Evolutionary conservation across 2,888 invertebrate genomes (phyloP), one percentile per base, ranked within the genome.

Genomic region (Ochropleura leucogaster): DNA sequence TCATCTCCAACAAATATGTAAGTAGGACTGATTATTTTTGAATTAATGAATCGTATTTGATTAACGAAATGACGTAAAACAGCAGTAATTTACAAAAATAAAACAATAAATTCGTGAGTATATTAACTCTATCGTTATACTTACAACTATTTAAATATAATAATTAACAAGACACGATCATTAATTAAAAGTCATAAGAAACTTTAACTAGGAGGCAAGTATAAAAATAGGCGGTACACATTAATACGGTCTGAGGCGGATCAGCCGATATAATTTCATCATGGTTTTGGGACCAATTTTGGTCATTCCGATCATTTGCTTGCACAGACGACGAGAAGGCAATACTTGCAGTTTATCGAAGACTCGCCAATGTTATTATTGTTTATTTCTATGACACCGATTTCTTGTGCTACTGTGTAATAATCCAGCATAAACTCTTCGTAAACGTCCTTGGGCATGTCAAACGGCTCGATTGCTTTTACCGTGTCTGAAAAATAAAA

Each of bases 371-470:
- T 55, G 9, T 80, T 76, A 49, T 83, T 80, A 16, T 70, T 84
- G 40, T 79, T 76, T 9, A 74, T 44, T 63, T 83, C 69, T 57
- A 85, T 18, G 14, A 79, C 59, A 6, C 87, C 87, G 0, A 85
- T 65, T 57, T 86, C 71, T 70, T 85, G 78, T 1, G 85, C 87
- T 18, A 70, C 79, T 9, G 66, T 16, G 53, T 80, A 62, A 51
- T 82, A 87, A 63, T 87, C 86, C 44, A 75, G 30, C 51, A 82
- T 76, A 20, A 87, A 82, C n/a, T 79, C 85, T 55, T 87, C 78
- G 59, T 83, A 87, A n/a, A 87, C 84, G 10, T 85, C 83, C 7
- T 75, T 62, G 7, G 87, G 87, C 85, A 87, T 86, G 40, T 85
- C 68, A n/a, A 85, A 87, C 0, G 87, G 87, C 62, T 87, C 86